A percentile compares a stretch with the other conserved stretches of the same genome.
Conservation (phyloP, 2,113 vertebrate species). For the Thermophis baileyi region DNA sequence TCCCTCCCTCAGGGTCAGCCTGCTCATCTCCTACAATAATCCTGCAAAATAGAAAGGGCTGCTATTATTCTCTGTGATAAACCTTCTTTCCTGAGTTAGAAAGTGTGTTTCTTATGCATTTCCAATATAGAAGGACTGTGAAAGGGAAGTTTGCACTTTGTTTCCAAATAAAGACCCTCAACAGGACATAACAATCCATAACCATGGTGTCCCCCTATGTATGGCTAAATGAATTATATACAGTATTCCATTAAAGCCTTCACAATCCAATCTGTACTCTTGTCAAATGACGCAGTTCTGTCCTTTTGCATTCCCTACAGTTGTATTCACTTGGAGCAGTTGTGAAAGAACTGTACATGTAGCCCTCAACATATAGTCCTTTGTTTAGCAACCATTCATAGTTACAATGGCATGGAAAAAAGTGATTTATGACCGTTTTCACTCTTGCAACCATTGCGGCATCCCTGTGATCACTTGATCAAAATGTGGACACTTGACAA, state of each 20-base stretch:
- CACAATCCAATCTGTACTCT: background rate
- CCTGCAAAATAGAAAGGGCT: background rate
- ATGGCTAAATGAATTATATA: background rate
- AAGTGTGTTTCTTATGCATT: background rate
- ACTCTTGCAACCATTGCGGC: background rate
- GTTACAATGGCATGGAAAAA: background rate
- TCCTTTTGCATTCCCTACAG: background rate
- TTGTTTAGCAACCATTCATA: no score
- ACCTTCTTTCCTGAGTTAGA: no score
- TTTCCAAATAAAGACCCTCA: background rate
- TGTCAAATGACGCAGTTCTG: background rate
- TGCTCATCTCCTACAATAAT: background rate
- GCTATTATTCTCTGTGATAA: background rate
- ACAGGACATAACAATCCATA: background rate
- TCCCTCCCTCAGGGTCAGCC: no score
- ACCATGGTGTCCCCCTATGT: background rate
- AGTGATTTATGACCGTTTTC: background rate
- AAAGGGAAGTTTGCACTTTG: background rate
- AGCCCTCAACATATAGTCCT: no score
- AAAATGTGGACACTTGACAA: background rate
- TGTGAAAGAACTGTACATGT: background rate
- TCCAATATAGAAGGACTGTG: background rate
- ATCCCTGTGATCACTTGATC: background rate
- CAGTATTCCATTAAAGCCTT: background rate
- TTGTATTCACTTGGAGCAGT: background rate